Conservation (phyloP, 2,797 vertebrate species). For the Antrozous pallidus region DNA sequence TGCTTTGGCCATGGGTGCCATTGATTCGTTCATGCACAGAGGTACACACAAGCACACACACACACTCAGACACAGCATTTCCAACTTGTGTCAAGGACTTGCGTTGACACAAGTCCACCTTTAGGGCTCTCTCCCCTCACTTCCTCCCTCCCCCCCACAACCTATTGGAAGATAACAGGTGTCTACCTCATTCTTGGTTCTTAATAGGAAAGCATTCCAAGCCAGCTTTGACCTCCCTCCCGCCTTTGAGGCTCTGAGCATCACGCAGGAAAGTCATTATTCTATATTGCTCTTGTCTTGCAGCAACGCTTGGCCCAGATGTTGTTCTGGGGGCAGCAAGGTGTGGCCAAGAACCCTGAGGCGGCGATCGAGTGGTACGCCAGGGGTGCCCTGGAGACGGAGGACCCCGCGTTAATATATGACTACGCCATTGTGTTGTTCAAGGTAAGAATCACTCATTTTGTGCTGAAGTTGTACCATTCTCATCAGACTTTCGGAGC, state of each 20-base stretch:
- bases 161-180: neutral
- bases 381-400: slow-evolving; percentile 89
- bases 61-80: neutral
- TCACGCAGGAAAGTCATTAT: neutral
- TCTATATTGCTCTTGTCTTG: slow-evolving; percentile 46
- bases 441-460: slow-evolving; percentile 84
- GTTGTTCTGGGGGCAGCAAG: slow-evolving; percentile 92
- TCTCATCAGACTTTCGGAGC: neutral
- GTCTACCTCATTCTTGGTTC: neutral
- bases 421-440: slow-evolving; percentile 92
- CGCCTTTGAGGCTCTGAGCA: neutral
- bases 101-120: neutral
- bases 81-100: neutral
- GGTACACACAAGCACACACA: too few species aligned
- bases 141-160: too few species aligned
- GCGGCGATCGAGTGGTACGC: slow-evolving; percentile 90
- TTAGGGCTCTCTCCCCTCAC: neutral
- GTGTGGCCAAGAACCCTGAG: slow-evolving; percentile 88
- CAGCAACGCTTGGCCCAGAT: slow-evolving; percentile 90
- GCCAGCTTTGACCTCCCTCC: neutral
- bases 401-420: slow-evolving; percentile 88
- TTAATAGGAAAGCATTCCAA: neutral
- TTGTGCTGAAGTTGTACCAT: neutral
- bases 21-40: neutral
- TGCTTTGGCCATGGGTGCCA: neutral